Percentiles rank a stretch among this genome's conserved stretches.
Conservation (phyloP, 2,797 vertebrate species). For the Danio jaintianensis region DNA sequence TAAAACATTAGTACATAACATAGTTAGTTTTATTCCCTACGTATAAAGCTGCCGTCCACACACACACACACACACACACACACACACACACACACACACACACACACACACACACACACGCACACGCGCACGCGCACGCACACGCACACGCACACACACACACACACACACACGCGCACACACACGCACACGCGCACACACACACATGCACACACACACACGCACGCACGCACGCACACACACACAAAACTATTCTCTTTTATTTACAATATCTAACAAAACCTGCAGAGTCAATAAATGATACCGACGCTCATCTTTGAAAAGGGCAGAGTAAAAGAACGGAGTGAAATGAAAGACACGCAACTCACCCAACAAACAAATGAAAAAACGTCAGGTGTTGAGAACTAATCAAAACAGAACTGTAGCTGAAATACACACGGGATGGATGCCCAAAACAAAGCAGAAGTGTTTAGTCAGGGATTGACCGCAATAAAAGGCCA, state of each 20-base stretch:
- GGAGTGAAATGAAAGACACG: neutral
- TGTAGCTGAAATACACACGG: conserved; percentile 6
- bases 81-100: too few relatives aligned
- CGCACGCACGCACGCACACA: too few relatives aligned
- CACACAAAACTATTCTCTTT: conserved; percentile 3
- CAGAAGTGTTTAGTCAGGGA: conserved; percentile 34
- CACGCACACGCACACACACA: too few relatives aligned
- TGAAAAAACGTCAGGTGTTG: conserved; percentile 28
- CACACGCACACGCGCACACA: too few relatives aligned
- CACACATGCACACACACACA: too few relatives aligned
- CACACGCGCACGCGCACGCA: too few relatives aligned
- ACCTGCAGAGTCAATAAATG: conserved; percentile 22
- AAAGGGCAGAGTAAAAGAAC: neutral
- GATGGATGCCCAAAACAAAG: conserved; percentile 12
- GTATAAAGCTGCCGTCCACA: too few relatives aligned
- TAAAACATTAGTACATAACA: too few relatives aligned
- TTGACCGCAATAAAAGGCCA: conserved; percentile 31
- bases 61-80: too few relatives aligned
- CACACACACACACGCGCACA: too few relatives aligned
- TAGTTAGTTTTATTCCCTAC: too few relatives aligned
- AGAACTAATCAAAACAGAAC: conserved; percentile 46
- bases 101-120: too few relatives aligned
- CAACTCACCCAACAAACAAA: neutral
- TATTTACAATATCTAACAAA: conserved; percentile 16
- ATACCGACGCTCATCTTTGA: conserved; percentile 16